Evolutionary conservation across 2,113 vertebrate genomes (phyloP), one percentile per base, ranked within the genome.

Genomic region (Abramis brama): DNA sequence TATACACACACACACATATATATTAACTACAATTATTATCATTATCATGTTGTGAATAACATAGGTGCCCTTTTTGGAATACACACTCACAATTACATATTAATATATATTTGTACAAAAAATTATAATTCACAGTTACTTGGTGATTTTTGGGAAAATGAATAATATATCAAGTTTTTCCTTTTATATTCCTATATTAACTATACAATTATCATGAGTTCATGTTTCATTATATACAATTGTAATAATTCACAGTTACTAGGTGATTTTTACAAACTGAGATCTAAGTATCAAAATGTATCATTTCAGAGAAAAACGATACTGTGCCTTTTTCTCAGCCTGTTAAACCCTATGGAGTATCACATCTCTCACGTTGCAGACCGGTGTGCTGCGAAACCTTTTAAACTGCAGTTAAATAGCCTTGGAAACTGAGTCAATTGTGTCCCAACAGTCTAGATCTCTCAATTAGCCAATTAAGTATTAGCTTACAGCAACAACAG

Each of bases 371-470:
- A 55, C 17, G n/a, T 68, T 64, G 45, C 33, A 15, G 78, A 79
- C 82, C 45, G 36, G 75, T 70, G 83, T 30, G 30, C 21, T 71
- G 45, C 2, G n/a, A 68, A 79, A 73, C 47, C 73, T 85, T 81
- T 88, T 68, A 75, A 80, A 81, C 57, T 57, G 27, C 27, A 23
- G 76, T 79, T 79, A 85, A 71, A 85, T 78, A 75, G 19, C 17
- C 33, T 52, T 66, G 60, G 27, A 50, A 88, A 78, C 79, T 2
- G 68, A 85, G 74, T 77, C 83, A 85, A 62, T 68, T 57, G 47
- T 36, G 73, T 25, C 59, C 27, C 21, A 43, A 45, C 74, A 64
- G 15, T 43, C 64, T 43, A 75, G 78, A 77, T 66, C 13, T 71
- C 80, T 77, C 87, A 82, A 64, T 50, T 82, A 60, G 39, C 45